phyloP scores from a whole-genome alignment of 2,888 invertebrate genomes.

The Drosophila pseudotakahashii region DNA sequence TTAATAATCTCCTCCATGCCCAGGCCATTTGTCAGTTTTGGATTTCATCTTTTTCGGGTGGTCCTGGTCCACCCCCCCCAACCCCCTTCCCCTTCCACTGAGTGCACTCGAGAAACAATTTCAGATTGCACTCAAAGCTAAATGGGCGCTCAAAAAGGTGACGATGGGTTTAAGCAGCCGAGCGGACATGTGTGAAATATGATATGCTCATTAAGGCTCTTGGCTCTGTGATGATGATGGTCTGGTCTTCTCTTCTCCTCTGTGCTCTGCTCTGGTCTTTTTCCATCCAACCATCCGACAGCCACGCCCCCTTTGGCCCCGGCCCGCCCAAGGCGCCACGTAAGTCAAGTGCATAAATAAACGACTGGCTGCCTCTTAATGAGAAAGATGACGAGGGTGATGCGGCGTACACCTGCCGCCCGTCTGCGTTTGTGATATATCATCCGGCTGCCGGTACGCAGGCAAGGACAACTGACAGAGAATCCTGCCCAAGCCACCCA shows the following conservation, averaged over 20 bases:
- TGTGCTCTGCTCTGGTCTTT: constrained; percentile 11
- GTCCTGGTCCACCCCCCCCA: too few species aligned
- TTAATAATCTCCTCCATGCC: constrained; percentile 15
- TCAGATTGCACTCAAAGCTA: constrained; percentile 48
- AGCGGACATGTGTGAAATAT: constrained; percentile 66
- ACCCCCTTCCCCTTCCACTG: background rate
- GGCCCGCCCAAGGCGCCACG: constrained; percentile 24
- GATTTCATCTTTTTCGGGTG: constrained; percentile 25
- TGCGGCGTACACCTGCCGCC: constrained; percentile 55
- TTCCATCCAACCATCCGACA: constrained; percentile 6
- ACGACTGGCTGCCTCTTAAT: constrained; percentile 49
- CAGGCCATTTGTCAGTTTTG: constrained; percentile 28
- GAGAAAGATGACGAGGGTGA: constrained; percentile 50
- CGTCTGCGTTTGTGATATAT: constrained; percentile 58
- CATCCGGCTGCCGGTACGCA: constrained; percentile 30
- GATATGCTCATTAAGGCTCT: constrained; percentile 67
- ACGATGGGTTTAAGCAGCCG: constrained; percentile 22
- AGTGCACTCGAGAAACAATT: constrained; percentile 56
- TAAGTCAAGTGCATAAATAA: constrained; percentile 76
- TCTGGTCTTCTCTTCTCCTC: constrained; percentile 12
- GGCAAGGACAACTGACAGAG: constrained; percentile 36
- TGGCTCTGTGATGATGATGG: too few species aligned
- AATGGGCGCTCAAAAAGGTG: constrained; percentile 28
- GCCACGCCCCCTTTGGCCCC: constrained; percentile 11
- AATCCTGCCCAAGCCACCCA: too few species aligned